A percentile compares a stretch with the other conserved stretches of the same genome.
These are phyloP conservation scores for Ia io DNA, from an alignment of 2,113 vertebrate species.

Conservation along the genomic window DNA sequence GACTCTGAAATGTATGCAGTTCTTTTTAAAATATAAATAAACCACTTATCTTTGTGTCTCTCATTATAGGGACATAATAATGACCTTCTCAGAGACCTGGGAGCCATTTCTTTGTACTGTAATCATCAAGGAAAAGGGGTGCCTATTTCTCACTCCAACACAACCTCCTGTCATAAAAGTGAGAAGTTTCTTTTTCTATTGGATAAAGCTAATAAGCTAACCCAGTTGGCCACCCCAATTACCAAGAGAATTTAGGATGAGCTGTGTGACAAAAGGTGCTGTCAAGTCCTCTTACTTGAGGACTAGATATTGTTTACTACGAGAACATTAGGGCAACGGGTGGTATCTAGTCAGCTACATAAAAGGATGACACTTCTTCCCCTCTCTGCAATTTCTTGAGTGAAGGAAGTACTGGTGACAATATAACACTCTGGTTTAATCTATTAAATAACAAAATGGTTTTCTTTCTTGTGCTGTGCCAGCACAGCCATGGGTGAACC, in stretches of 20 bases:
- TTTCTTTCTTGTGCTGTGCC: neutral
- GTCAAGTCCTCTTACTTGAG: neutral
- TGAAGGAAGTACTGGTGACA: neutral
- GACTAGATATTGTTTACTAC: neutral
- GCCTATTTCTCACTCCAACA: neutral
- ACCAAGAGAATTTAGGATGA: neutral
- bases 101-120: neutral
- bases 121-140: neutral
- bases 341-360: neutral
- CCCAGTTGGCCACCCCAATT: neutral
- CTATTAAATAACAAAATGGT: neutral
- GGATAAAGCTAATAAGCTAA: neutral
- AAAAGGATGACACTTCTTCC: neutral
- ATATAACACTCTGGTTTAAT: neutral
- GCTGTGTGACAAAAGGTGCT: neutral
- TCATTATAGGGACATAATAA: neutral
- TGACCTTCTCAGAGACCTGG: neutral
- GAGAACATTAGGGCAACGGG: neutral
- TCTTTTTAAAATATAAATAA: neutral
- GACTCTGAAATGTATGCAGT: neutral
- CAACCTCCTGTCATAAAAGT: neutral
- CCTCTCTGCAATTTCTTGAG: neutral
- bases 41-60: neutral
- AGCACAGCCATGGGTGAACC: no score
- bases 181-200: neutral